These are phyloP conservation scores for Desmodus rotundus DNA, from an alignment of 2,113 vertebrate species.

Conservation along the genomic window DNA sequence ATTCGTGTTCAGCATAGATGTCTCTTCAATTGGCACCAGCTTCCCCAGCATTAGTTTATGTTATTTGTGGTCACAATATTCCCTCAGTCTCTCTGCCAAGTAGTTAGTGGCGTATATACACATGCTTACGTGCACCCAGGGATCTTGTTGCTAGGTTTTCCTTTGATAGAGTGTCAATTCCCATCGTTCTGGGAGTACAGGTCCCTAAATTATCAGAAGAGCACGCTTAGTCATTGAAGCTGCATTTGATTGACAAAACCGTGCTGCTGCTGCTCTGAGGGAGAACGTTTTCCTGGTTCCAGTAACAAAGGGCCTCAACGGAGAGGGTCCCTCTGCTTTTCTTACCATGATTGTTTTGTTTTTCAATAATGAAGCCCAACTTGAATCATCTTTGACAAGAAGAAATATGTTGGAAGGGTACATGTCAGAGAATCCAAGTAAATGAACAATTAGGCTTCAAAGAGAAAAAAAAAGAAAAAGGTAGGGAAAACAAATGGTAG, in stretches of 20 bases:
- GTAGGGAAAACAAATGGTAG: too few species aligned
- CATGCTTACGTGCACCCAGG: neutral
- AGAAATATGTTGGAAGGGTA: neutral
- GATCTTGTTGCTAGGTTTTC: neutral
- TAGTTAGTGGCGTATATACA: neutral
- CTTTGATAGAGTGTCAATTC: neutral
- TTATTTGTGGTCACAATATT: neutral
- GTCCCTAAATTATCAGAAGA: neutral
- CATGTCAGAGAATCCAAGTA: neutral
- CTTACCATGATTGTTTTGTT: neutral
- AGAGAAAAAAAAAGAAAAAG: neutral
- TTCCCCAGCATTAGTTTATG: neutral
- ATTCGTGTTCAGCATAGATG: neutral
- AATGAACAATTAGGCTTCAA: neutral
- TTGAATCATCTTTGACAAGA: neutral
- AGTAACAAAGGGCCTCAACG: neutral
- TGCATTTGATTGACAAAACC: neutral
- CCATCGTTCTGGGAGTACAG: neutral
- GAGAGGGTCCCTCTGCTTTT: neutral
- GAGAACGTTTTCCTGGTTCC: neutral
- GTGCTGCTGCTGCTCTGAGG: fast-evolving
- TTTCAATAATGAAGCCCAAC: neutral
- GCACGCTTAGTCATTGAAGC: neutral
- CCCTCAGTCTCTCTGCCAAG: neutral
- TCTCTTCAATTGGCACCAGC: neutral